Conservation (phyloP, 1,140 invertebrate genomes). For the Sipha flava region DNA sequence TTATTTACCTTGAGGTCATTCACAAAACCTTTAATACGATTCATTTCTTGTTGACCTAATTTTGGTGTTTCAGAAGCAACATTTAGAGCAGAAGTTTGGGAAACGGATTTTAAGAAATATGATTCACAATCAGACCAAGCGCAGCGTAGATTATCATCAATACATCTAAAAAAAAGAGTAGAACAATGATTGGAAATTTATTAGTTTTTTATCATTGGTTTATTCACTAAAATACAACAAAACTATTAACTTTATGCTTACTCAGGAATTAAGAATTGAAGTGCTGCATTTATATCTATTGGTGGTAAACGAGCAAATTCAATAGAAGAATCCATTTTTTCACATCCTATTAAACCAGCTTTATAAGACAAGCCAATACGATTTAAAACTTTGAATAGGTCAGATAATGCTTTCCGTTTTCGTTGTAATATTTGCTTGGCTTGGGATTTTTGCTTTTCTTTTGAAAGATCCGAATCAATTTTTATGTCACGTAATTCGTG, state of each 20-base stretch:
- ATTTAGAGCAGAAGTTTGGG: constrained; percentile 58
- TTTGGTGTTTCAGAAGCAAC: constrained; percentile 54
- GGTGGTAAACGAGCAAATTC: constrained; percentile 49
- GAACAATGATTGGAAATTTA: neutral
- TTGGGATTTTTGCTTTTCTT: constrained; percentile 67
- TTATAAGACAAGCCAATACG: constrained; percentile 70
- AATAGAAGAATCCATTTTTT: constrained; percentile 9
- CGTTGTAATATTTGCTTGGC: constrained; percentile 73
- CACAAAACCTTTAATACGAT: constrained; percentile 73
- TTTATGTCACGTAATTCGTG: constrained; percentile 40
- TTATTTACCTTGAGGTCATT: constrained; percentile 50
- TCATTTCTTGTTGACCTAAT: constrained; percentile 67
- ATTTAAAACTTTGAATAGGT: constrained; percentile 70
- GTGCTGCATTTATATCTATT: constrained; percentile 51
- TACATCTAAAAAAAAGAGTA: constrained; percentile 42
- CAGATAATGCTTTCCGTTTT: constrained; percentile 70
- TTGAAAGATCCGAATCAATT: constrained; percentile 54
- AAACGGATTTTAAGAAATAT: constrained; percentile 66
- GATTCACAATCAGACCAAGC: constrained; percentile 66
- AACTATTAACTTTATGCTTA: neutral
- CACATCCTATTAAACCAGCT: constrained; percentile 52
- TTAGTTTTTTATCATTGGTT: too few relatives aligned
- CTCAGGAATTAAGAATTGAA: neutral
- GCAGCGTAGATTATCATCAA: constrained; percentile 49
- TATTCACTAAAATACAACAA: too few relatives aligned